These are phyloP conservation scores for Zaprionus nigranus DNA, from an alignment of 1,140 invertebrate genomes.

Conservation along the genomic window DNA sequence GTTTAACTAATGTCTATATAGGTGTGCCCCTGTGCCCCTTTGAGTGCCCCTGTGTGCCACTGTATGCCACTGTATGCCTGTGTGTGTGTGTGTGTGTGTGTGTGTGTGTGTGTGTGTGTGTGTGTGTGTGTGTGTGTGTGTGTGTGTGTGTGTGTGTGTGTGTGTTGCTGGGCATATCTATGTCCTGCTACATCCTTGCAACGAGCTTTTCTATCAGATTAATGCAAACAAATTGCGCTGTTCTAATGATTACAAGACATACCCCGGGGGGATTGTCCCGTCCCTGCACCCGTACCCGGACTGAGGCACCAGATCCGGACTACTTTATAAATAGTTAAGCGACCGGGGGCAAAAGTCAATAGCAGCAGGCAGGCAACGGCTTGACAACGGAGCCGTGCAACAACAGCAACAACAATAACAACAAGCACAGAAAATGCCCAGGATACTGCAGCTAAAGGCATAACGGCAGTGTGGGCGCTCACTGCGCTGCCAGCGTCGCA, in stretches of 20 bases:
- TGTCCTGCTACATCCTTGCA: slow-evolving; percentile 6
- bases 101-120: background rate
- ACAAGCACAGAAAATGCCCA: background rate
- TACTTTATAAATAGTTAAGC: slow-evolving; percentile 18
- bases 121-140: background rate
- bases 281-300: background rate
- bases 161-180: background rate
- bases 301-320: background rate
- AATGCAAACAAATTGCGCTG: slow-evolving; percentile 19
- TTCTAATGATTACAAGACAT: slow-evolving; percentile 8
- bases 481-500: slow-evolving; percentile 12
- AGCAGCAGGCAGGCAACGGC: background rate
- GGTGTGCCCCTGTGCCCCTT: background rate
- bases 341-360: background rate
- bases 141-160: background rate
- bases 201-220: slow-evolving; percentile 7
- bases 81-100: background rate
- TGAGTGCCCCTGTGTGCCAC: background rate
- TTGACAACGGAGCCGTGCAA: background rate
- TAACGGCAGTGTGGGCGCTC: background rate
- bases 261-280: background rate
- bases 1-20: background rate
- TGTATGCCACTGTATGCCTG: background rate
- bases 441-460: slow-evolving; percentile 5
- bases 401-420: background rate